These are phyloP conservation scores for Heliopora coerulea DNA, from an alignment of 92 coral and sea anemone genomes.

Conservation along the genomic window DNA sequence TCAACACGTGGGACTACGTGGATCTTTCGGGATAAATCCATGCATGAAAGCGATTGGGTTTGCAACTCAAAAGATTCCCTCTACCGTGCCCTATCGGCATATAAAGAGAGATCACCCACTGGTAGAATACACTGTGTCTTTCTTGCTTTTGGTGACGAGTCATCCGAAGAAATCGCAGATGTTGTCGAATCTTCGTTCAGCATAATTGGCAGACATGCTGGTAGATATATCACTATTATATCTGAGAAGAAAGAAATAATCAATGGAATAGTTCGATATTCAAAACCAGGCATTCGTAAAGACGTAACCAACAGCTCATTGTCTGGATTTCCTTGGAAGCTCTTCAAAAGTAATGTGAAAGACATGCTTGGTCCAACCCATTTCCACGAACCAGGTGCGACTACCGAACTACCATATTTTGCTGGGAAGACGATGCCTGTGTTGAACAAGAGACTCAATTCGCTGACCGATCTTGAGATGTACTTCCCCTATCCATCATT, in stretches of 20 bases:
- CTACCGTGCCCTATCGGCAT: slow-evolving; percentile 53
- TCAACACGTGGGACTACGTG: slow-evolving; percentile 64
- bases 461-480: slow-evolving; percentile 61
- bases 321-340: slow-evolving; percentile 38
- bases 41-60: slow-evolving; percentile 62
- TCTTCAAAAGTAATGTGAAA: slow-evolving; percentile 47
- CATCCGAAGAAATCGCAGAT: slow-evolving; percentile 51
- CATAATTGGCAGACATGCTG: slow-evolving; percentile 52
- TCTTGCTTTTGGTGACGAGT: slow-evolving; percentile 41
- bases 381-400: slow-evolving; percentile 53
- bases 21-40: slow-evolving; percentile 47
- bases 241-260: slow-evolving; percentile 38
- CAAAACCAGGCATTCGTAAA: slow-evolving; percentile 38
- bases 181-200: slow-evolving; percentile 57
- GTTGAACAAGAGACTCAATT: slow-evolving; percentile 52
- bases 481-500: slow-evolving; percentile 55
- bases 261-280: slow-evolving; percentile 32
- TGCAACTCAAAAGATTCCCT: slow-evolving; percentile 51
- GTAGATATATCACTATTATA: slow-evolving; percentile 47
- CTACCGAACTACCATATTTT: slow-evolving; percentile 52
- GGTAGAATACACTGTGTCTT: slow-evolving; percentile 57
- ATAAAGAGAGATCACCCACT: slow-evolving; percentile 34
- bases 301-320: slow-evolving; percentile 46
- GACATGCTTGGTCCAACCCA: slow-evolving; percentile 55
- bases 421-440: slow-evolving; percentile 40